These are phyloP conservation scores for Channa maculata DNA, from an alignment of 2,113 vertebrate genomes.

Conservation along the genomic window DNA sequence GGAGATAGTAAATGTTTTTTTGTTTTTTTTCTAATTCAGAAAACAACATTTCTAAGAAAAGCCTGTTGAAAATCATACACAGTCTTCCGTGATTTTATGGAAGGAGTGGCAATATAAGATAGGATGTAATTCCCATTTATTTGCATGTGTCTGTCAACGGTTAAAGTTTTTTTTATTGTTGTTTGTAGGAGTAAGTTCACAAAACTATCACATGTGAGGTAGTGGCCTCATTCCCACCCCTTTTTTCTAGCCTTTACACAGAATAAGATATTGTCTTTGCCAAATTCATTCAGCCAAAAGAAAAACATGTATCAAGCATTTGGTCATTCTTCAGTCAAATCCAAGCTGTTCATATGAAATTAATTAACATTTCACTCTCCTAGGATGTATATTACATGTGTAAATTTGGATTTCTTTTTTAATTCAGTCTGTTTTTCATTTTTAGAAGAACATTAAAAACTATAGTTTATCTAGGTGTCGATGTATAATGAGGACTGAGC, in stretches of 20 bases:
- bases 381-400: no score
- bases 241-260: background rate
- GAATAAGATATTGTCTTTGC: background rate
- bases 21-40: no score
- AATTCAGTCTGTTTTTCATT: background rate
- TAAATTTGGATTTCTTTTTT: background rate
- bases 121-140: no score
- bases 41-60: constrained; percentile 8
- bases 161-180: background rate
- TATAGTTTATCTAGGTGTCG: constrained; percentile 17
- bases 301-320: background rate
- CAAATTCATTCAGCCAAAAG: background rate
- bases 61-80: constrained; percentile 4
- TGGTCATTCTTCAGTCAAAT: constrained; percentile 2
- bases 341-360: no score
- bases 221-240: background rate
- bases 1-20: background rate
- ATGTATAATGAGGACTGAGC: background rate
- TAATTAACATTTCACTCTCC: no score
- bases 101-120: background rate
- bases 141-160: background rate
- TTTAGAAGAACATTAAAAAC: background rate
- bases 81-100: constrained; percentile 24
- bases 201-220: constrained; percentile 10
- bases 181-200: background rate